Conservation (phyloP, 2,113 vertebrate genomes). For the Onychorhynchus coronatus region DNA sequence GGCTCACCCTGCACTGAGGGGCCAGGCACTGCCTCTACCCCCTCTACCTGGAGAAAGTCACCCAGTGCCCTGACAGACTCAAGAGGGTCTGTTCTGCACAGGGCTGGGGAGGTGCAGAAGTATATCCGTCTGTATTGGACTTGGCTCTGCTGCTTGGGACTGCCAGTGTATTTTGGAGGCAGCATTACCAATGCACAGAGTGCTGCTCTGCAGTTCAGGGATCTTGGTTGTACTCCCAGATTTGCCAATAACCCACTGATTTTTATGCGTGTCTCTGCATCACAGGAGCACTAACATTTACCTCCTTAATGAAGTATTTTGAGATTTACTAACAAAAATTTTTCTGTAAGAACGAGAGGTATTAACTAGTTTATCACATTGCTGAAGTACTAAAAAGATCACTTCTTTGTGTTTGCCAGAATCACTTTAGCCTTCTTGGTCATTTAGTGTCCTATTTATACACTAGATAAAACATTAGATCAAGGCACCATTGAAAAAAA, state of each 20-base stretch:
- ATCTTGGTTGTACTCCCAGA: not conserved
- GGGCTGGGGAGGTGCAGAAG: accelerated
- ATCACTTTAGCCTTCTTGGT: not conserved
- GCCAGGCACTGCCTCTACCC: not conserved
- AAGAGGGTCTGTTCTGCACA: not conserved
- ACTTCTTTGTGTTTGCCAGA: not conserved
- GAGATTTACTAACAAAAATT: not conserved
- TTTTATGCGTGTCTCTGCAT: not conserved
- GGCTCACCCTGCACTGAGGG: not conserved
- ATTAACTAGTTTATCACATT: not conserved
- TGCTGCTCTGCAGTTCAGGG: accelerated
- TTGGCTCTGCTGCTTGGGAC: accelerated
- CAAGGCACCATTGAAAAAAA: not conserved
- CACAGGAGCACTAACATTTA: not conserved
- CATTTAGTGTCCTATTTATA: not conserved
- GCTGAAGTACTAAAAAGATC: not conserved
- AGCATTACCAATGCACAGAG: accelerated
- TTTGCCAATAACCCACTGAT: not conserved
- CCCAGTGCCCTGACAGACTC: accelerated
- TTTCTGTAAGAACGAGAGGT: not conserved
- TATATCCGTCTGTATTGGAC: accelerated
- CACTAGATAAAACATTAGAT: not conserved
- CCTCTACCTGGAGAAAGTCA: accelerated
- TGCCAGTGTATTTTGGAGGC: not conserved
- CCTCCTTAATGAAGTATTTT: not conserved